Evolutionary conservation across 2,797 vertebrate species (phyloP), one percentile per base, ranked within the genome.

Genomic region (Leuciscus waleckii): DNA sequence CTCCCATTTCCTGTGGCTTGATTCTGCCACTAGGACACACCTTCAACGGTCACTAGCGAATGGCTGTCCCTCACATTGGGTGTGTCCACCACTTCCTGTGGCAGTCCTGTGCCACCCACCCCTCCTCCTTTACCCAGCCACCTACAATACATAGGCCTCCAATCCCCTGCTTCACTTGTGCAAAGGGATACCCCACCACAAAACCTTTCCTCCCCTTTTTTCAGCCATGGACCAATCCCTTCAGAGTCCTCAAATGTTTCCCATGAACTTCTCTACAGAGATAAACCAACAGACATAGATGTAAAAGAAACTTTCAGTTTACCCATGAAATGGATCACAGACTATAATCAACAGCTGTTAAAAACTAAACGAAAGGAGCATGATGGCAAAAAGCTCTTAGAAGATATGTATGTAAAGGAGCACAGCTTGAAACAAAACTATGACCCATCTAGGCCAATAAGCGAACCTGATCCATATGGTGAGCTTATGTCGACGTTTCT

Each of bases 51-150:
- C 90, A 92, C 93, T 92, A 92, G 69, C 29, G 95, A 96, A 89
- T 95, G 95, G 93, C 92, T 97, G 43, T 94, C 95, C 83, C 94
- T 95, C 90, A 96, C 95, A 82, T 61, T 94, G 91, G 92, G 90
- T 32, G 77, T 91, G 92, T 49, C 92, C 81, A 83, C 91, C 1
- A 80, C 90, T 39, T 77, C 14, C 39, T 88, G 91, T 63, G 91
- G 87, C 88, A 88, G 90, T 73, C 87, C 91, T 82, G 26, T 82
- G 35, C 91, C 93, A 7, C 94, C 93, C 84, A 91, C 92, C 29
- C 93, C 94, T 39, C 93, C 95, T 77, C 93, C 94, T 71, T 94
- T 95, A 90, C 94, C 96, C 69, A 86, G 93, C 85, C 92, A 90
- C 89, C 91, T 96, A 87, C 91, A 92, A 35, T 79, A 77, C 84